These are phyloP conservation scores for Hemithea aestivaria DNA, from an alignment of 2,888 invertebrate genomes.

Conservation along the genomic window DNA sequence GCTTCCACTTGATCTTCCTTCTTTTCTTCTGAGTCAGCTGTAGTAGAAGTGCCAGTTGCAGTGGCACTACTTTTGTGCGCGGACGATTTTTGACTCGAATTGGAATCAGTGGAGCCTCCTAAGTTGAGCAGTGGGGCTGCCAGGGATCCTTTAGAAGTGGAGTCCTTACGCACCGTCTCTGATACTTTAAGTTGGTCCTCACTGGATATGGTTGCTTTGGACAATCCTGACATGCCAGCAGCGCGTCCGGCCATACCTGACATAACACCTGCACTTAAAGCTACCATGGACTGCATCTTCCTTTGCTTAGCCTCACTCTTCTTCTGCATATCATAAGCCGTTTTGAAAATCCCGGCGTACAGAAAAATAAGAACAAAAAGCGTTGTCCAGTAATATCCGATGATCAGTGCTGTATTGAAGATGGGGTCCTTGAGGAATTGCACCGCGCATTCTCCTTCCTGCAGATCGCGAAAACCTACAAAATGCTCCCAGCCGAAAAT, in stretches of 20 bases:
- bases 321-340: conserved; percentile 98
- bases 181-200: conserved; percentile 84
- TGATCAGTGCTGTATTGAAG: conserved; percentile 97
- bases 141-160: conserved; percentile 59
- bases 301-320: conserved; percentile 97
- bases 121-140: conserved; percentile 62
- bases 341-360: conserved; percentile 98
- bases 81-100: conserved; percentile 80
- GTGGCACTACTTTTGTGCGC: conserved; percentile 79
- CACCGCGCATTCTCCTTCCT: conserved; percentile 94
- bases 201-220: conserved; percentile 85
- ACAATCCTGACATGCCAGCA: conserved; percentile 90
- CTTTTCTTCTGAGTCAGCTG: conserved; percentile 69
- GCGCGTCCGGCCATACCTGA: conserved; percentile 93
- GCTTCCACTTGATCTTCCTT: conserved; percentile 78
- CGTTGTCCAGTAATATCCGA: conserved; percentile 98
- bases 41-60: conserved; percentile 79
- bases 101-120: conserved; percentile 77
- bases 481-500: conserved; percentile 99
- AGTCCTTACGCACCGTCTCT: conserved; percentile 59
- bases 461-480: conserved; percentile 92
- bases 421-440: conserved; percentile 98
- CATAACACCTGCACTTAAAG: conserved; percentile 93
- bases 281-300: conserved; percentile 97
- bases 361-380: conserved; percentile 95